These are phyloP conservation scores for Chanos chanos DNA, from an alignment of 2,797 vertebrate genomes.

Conservation along the genomic window DNA sequence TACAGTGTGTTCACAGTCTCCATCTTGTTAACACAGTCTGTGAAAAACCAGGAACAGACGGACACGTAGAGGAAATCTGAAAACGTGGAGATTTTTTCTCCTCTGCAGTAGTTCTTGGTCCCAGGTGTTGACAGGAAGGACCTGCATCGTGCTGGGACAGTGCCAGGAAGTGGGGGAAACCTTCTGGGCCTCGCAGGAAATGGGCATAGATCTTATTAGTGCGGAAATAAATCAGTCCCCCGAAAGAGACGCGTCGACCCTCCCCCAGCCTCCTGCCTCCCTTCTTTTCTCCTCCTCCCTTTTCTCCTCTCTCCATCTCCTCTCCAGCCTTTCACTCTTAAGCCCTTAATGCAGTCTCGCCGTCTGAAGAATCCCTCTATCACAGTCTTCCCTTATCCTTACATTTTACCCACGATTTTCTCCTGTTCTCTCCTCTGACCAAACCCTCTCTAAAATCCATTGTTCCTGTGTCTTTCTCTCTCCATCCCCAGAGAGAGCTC, in stretches of 20 bases:
- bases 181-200: conserved; percentile 24
- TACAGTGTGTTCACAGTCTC: too few relatives aligned
- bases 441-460: too few relatives aligned
- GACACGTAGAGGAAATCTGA: too few relatives aligned
- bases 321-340: not conserved
- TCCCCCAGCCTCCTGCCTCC: not conserved
- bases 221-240: conserved; percentile 62
- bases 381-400: too few relatives aligned
- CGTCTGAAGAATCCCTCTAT: too few relatives aligned
- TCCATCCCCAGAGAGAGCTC: too few relatives aligned
- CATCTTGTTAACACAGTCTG: too few relatives aligned
- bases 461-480: not conserved
- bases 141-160: conserved; percentile 1
- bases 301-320: not conserved
- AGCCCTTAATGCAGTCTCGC: too few relatives aligned
- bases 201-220: conserved; percentile 34
- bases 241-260: not conserved
- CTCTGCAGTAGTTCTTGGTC: conserved; percentile 53
- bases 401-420: too few relatives aligned
- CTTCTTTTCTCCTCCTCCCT: not conserved
- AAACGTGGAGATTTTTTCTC: conserved; percentile 24
- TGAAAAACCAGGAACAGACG: too few relatives aligned
- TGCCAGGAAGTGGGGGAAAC: conserved; percentile 21
- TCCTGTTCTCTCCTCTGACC: too few relatives aligned
- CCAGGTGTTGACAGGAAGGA: conserved; percentile 13